These are phyloP conservation scores for Pyrrhia umbra DNA, from an alignment of 2,888 invertebrate genomes.

Conservation along the genomic window DNA sequence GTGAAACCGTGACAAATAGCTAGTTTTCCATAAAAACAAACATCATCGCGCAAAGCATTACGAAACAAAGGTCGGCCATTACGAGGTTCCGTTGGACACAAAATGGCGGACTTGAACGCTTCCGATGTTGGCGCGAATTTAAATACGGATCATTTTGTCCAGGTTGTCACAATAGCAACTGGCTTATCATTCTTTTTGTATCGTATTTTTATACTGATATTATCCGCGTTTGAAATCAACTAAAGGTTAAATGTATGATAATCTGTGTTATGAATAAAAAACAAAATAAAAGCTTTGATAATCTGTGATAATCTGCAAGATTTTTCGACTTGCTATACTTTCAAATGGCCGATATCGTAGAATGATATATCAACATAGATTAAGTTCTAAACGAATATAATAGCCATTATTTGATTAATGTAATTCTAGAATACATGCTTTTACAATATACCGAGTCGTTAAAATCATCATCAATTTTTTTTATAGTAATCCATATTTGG, in stretches of 20 bases:
- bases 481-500: too few species aligned
- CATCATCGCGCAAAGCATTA: constrained; percentile 42
- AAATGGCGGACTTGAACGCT: constrained; percentile 49
- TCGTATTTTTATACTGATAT: neutral
- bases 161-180: constrained; percentile 4
- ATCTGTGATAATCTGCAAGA: neutral
- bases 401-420: too few species aligned
- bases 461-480: too few species aligned
- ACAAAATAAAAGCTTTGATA: neutral
- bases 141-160: constrained; percentile 34
- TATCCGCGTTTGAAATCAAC: neutral
- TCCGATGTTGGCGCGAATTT: constrained; percentile 40
- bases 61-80: constrained; percentile 51
- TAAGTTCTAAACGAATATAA: too few species aligned
- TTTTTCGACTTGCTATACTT: neutral
- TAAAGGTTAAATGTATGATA: neutral
- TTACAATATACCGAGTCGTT: too few species aligned
- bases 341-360: neutral
- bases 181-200: neutral
- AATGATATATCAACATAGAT: too few species aligned
- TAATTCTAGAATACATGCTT: too few species aligned
- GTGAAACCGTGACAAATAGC: too few species aligned
- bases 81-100: constrained; percentile 47
- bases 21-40: constrained; percentile 39
- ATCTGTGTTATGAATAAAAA: neutral